Evolutionary conservation across 2,888 invertebrate species (phyloP).

Genomic region (Cheilosia scutellata): DNA sequence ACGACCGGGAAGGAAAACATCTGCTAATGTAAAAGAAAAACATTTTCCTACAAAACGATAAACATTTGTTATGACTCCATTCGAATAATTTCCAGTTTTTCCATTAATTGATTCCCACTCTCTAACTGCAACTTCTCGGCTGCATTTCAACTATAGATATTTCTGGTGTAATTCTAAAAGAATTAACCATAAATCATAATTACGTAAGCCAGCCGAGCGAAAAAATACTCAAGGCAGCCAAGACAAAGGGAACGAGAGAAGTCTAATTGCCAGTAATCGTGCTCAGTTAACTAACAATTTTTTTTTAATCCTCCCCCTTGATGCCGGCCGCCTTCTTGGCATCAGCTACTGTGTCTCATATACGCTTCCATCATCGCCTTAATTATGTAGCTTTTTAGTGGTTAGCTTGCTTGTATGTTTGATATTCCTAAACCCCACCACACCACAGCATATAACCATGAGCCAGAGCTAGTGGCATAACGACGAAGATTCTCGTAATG

Average conservation of each 20-base stretch:
- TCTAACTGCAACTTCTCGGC: not conserved
- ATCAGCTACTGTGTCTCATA: constrained; percentile 8
- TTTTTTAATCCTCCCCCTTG: constrained; percentile 1
- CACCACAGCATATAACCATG: not conserved
- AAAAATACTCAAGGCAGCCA: constrained; percentile 6
- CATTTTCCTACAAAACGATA: not conserved
- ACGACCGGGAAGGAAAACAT: not conserved
- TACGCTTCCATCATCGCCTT: constrained; percentile 31
- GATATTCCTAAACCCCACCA: constrained; percentile 5
- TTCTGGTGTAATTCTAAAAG: constrained; percentile 13
- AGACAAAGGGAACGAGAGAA: constrained; percentile 1
- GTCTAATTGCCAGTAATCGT: constrained; percentile 69
- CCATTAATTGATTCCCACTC: not conserved
- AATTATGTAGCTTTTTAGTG: constrained; percentile 50
- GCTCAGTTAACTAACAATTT: constrained; percentile 53
- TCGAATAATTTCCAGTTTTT: not conserved
- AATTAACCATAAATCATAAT: constrained; percentile 69
- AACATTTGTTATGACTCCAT: constrained; percentile 1
- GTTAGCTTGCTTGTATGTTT: constrained; percentile 36
- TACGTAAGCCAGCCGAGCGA: constrained; percentile 44
- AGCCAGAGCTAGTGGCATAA: constrained; percentile 8
- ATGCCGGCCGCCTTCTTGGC: not conserved
- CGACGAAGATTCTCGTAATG: constrained; percentile 41
- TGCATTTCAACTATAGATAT: not conserved
- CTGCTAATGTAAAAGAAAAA: not conserved